A percentile compares a stretch with the other conserved stretches of the same genome.
Evolutionary conservation across 2,888 invertebrate genomes (phyloP).

Genomic region (Chironomus riparius): DNA sequence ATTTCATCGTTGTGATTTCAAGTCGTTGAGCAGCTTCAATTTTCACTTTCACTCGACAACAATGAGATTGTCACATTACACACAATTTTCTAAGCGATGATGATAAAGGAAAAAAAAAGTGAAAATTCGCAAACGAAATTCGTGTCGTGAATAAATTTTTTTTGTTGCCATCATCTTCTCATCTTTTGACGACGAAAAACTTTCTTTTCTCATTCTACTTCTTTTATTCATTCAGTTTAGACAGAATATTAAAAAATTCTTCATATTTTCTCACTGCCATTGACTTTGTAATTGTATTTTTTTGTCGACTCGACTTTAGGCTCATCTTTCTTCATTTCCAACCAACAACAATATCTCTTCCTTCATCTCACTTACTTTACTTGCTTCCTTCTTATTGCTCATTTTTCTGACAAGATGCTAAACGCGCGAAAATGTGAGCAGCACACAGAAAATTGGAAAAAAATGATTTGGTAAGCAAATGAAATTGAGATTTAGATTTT

Average conservation of each 20-base stretch:
- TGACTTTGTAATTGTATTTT: slow-evolving; percentile 21
- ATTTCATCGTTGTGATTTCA: slow-evolving; percentile 12
- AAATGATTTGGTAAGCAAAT: slow-evolving; percentile 12
- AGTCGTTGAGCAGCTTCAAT: background rate
- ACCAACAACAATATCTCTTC: background rate
- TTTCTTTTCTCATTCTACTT: background rate
- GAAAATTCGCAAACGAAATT: slow-evolving; percentile 25
- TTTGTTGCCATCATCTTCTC: background rate
- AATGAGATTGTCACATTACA: slow-evolving; percentile 23
- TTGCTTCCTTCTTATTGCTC: background rate
- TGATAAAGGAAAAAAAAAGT: slow-evolving; percentile 14
- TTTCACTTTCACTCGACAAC: slow-evolving; percentile 10
- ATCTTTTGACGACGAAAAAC: background rate
- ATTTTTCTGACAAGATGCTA: background rate
- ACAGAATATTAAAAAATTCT: slow-evolving; percentile 10
- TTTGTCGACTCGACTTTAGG: too few species aligned
- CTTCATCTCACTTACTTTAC: background rate
- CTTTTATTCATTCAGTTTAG: background rate
- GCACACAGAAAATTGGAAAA: background rate
- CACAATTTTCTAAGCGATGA: slow-evolving; percentile 1
- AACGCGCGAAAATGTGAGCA: background rate
- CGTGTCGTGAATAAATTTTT: slow-evolving; percentile 26
- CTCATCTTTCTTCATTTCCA: too few species aligned
- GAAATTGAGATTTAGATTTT: slow-evolving; percentile 12
- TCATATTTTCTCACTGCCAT: slow-evolving; percentile 16